A percentile compares a stretch with the other conserved stretches of the same genome.
Conservation (phyloP, 2,113 vertebrate genomes). For the Labeo catla region DNA sequence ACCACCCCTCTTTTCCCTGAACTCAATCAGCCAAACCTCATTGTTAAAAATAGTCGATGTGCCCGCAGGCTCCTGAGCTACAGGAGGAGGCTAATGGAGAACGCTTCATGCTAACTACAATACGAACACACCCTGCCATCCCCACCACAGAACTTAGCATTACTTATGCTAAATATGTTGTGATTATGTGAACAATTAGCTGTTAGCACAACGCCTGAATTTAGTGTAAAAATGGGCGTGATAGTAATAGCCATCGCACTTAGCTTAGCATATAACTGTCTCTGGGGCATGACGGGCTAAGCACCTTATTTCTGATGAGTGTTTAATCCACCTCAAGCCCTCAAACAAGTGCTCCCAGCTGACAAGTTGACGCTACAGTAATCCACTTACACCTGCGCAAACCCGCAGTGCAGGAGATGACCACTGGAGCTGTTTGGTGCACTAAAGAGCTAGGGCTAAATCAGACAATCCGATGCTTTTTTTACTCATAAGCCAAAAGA, state of each 20-base stretch:
- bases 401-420: constrained; percentile 28
- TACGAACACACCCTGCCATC: not conserved
- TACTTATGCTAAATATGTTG: not conserved
- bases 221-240: constrained; percentile 13
- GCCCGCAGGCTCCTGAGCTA: constrained; percentile 47
- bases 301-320: constrained; percentile 44
- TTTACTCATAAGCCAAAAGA: not conserved
- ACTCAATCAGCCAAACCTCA: constrained; percentile 60
- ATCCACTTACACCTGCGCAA: constrained; percentile 39
- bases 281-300: constrained; percentile 41
- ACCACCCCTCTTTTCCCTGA: constrained; percentile 54
- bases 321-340: constrained; percentile 48
- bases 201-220: not conserved
- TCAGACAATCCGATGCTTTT: not conserved
- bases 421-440: not conserved
- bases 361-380: constrained; percentile 22
- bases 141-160: not conserved
- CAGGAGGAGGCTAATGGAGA: constrained; percentile 51
- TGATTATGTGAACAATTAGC: constrained; percentile 40
- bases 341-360: constrained; percentile 46
- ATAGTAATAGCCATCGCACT: not conserved
- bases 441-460: constrained; percentile 1
- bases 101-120: constrained; percentile 47
- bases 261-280: constrained; percentile 38
- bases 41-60: constrained; percentile 60